Conservation (phyloP, 2,888 invertebrate species). For the Phlogophora meticulosa region DNA sequence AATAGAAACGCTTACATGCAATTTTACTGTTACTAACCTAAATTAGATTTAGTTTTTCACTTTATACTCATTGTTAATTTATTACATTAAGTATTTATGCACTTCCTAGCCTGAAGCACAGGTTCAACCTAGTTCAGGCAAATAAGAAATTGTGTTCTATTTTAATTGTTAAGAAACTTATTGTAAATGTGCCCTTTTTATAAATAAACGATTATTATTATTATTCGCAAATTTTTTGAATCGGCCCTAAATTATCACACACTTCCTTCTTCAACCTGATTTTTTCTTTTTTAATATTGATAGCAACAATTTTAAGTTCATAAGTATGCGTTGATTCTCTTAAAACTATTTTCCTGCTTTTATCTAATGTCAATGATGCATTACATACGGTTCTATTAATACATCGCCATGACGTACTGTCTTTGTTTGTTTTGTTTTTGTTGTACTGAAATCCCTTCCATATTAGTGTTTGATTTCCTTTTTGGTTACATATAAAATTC, state of each 20-base stretch:
- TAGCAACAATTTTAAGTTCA: constrained; percentile 27
- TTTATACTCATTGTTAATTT: too few species aligned
- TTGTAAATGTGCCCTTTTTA: too few species aligned
- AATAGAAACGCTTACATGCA: too few species aligned
- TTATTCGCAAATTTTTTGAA: constrained; percentile 25
- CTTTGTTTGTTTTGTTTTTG: constrained; percentile 29
- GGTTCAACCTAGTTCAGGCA: too few species aligned
- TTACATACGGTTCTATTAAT: constrained; percentile 22
- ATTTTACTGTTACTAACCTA: too few species aligned
- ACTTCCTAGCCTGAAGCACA: too few species aligned
- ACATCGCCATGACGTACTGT: constrained; percentile 24
- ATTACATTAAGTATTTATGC: too few species aligned
- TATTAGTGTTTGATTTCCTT: constrained; percentile 27
- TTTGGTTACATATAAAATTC: constrained; percentile 27
- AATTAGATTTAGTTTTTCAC: too few species aligned
- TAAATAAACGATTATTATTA: too few species aligned
- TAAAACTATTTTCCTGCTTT: constrained; percentile 20
- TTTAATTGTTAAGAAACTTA: too few species aligned
- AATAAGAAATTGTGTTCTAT: too few species aligned
- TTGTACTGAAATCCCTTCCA: constrained; percentile 34
- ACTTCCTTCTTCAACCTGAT: constrained; percentile 28
- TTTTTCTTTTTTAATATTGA: constrained; percentile 25
- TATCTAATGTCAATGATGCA: constrained; percentile 25
- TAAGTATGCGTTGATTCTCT: constrained; percentile 29
- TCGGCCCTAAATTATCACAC: constrained; percentile 30